A percentile compares a stretch with the other conserved stretches of the same genome.
These are phyloP conservation scores for Melanargia galathea DNA, from an alignment of 2,888 invertebrate genomes.

Conservation along the genomic window DNA sequence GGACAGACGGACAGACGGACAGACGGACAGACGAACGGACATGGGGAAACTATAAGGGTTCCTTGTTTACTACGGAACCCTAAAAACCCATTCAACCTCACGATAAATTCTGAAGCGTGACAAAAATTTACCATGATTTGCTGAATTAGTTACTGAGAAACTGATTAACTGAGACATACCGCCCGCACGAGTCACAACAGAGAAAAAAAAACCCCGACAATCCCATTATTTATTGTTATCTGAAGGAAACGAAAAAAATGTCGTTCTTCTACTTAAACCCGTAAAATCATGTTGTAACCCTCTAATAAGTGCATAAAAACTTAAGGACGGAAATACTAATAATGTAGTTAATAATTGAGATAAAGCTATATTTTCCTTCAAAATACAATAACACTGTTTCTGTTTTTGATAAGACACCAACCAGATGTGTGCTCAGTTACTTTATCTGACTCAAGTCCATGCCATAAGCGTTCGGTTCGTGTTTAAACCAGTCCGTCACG, in stretches of 20 bases:
- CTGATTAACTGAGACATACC: constrained; percentile 10
- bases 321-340: constrained; percentile 69
- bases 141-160: constrained; percentile 15
- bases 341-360: constrained; percentile 58
- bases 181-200: constrained; percentile 28
- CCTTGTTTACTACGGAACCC: too few species aligned
- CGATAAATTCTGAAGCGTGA: neutral
- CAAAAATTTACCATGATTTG: neutral
- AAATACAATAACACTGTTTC: constrained; percentile 65
- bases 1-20: too few species aligned
- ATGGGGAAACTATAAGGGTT: too few species aligned
- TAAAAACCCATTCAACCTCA: too few species aligned
- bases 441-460: constrained; percentile 43
- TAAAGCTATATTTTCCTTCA: constrained; percentile 72
- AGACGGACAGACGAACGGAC: too few species aligned
- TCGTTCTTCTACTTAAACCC: constrained; percentile 47
- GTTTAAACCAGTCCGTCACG: neutral
- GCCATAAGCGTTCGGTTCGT: constrained; percentile 38
- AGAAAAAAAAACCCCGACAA: constrained; percentile 13
- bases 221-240: constrained; percentile 44
- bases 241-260: constrained; percentile 47
- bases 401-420: constrained; percentile 66
- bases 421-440: constrained; percentile 67
- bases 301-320: constrained; percentile 54
- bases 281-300: constrained; percentile 49